phyloP scores from a whole-genome alignment of 2,888 invertebrate species.

The Choreutis nemorana region DNA sequence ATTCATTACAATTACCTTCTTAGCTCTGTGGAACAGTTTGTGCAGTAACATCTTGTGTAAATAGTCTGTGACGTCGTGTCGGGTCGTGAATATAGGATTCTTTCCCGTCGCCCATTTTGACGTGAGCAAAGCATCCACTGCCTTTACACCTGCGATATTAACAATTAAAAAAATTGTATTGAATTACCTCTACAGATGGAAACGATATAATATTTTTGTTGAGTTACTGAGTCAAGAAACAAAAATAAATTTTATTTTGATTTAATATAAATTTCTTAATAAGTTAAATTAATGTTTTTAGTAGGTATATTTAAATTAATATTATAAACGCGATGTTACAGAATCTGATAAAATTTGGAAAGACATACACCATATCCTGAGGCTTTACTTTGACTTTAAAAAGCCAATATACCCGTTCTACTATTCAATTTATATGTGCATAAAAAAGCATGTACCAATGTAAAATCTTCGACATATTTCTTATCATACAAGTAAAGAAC shows the following conservation, averaged over 20 bases:
- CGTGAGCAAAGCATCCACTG: constrained; percentile 89
- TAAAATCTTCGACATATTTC: neutral
- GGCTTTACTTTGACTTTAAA: too few relatives aligned
- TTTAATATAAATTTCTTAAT: too few relatives aligned
- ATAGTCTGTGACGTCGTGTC: constrained; percentile 82
- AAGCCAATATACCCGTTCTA: too few relatives aligned
- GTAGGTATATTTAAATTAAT: neutral
- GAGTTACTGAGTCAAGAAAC: constrained; percentile 3
- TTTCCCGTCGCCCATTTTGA: constrained; percentile 88
- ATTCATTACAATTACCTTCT: constrained; percentile 74
- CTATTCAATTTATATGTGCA: too few relatives aligned
- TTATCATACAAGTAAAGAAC: too few relatives aligned
- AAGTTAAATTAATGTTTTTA: too few relatives aligned
- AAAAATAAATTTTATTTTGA: too few relatives aligned
- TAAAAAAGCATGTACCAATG: too few relatives aligned
- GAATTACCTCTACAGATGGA: neutral
- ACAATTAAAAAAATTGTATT: constrained; percentile 1
- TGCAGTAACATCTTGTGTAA: constrained; percentile 87
- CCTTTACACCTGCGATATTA: constrained; percentile 75
- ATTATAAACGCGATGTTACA: too few relatives aligned
- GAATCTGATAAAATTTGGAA: too few relatives aligned
- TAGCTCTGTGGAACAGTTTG: constrained; percentile 95
- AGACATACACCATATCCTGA: too few relatives aligned
- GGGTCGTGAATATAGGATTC: constrained; percentile 79
- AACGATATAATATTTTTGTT: constrained; percentile 6